Evolutionary conservation across 1,140 invertebrate genomes (phyloP).

Genomic region (Dolichoris vasculosae): DNA sequence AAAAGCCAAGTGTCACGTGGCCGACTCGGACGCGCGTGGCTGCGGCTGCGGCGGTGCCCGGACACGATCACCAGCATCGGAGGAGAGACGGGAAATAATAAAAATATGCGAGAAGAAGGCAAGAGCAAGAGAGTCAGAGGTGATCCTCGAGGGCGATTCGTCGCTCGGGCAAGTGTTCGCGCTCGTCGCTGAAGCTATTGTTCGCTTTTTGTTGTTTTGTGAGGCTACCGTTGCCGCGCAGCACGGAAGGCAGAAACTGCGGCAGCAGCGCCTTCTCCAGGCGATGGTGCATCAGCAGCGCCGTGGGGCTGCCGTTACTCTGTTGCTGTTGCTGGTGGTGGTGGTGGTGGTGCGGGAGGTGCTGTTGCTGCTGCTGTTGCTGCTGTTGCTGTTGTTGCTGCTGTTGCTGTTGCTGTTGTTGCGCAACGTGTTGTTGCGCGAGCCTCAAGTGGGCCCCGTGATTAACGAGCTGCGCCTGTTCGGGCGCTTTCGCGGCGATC

Average conservation of each 20-base stretch:
- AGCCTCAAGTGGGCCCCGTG: constrained; percentile 18
- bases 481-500: constrained; percentile 50
- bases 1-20: constrained; percentile 1
- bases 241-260: constrained; percentile 69
- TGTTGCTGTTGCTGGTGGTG: constrained; percentile 59
- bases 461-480: constrained; percentile 35
- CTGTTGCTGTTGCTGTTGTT: constrained; percentile 64
- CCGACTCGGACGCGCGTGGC: not conserved
- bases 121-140: not conserved
- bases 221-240: constrained; percentile 71
- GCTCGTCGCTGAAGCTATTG: constrained; percentile 28
- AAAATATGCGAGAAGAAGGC: not conserved
- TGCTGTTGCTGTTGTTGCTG: constrained; percentile 54
- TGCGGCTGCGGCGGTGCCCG: too few relatives aligned
- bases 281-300: constrained; percentile 64
- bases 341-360: constrained; percentile 29
- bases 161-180: not conserved
- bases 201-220: not conserved
- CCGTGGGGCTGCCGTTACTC: constrained; percentile 62
- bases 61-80: too few relatives aligned
- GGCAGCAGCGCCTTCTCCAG: constrained; percentile 70
- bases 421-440: constrained; percentile 60
- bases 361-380: constrained; percentile 47
- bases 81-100: too few relatives aligned
- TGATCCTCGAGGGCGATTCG: not conserved